phyloP scores from a whole-genome alignment of 2,888 invertebrate genomes.

The Desoria tigrina region DNA sequence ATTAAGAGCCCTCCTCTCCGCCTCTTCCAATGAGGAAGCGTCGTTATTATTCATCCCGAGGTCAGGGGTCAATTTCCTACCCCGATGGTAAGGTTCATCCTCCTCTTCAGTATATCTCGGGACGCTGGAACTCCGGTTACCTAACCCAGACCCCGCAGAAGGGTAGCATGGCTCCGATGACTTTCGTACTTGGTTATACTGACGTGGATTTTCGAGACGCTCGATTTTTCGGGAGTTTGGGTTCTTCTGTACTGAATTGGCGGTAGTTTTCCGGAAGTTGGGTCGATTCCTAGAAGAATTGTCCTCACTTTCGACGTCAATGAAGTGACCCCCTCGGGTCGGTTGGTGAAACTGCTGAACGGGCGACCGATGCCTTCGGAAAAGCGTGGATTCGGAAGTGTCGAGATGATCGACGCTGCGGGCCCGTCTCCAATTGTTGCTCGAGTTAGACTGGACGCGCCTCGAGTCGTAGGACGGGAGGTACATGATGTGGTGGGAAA shows the following conservation, averaged over 20 bases:
- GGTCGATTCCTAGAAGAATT: neutral
- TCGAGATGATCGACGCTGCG: conserved; percentile 52
- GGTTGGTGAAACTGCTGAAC: too few species aligned
- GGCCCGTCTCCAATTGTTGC: conserved; percentile 39
- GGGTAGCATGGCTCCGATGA: neutral
- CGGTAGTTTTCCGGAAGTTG: too few species aligned
- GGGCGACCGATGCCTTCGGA: neutral
- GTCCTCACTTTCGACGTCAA: neutral
- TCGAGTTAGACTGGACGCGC: conserved; percentile 26
- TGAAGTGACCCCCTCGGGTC: neutral
- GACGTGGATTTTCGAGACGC: too few species aligned
- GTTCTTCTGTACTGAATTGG: neutral
- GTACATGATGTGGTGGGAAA: conserved; percentile 73
- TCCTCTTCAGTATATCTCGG: neutral
- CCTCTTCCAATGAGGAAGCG: conserved; percentile 14
- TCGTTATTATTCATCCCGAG: neutral
- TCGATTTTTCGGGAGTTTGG: neutral
- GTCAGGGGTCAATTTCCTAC: too few species aligned
- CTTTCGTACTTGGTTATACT: too few species aligned
- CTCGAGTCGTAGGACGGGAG: conserved; percentile 63
- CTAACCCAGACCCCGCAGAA: neutral
- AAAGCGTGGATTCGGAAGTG: conserved; percentile 20
- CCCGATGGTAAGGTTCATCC: too few species aligned
- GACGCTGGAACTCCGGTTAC: neutral
- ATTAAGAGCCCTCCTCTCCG: conserved; percentile 26